phyloP scores from a whole-genome alignment of 2,113 vertebrate species.

The Meriones unguiculatus region DNA sequence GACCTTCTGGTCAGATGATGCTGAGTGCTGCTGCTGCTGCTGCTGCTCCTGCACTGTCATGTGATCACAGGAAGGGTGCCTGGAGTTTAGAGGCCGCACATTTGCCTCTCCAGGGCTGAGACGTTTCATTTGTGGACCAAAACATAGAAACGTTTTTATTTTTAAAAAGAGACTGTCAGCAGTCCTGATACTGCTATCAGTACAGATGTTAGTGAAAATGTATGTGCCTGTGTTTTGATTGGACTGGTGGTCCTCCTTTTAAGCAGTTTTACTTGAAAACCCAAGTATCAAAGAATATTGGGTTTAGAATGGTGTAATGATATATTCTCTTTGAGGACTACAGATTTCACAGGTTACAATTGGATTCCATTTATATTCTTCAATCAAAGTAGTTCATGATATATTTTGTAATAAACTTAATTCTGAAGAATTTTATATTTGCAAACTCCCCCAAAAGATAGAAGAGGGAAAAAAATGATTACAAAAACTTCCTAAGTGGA shows the following conservation, averaged over 20 bases:
- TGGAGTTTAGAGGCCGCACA: neutral
- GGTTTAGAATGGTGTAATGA: neutral
- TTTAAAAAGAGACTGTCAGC: neutral
- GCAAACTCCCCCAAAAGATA: neutral
- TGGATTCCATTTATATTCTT: neutral
- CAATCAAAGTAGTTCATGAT: neutral
- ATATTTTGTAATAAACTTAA: neutral
- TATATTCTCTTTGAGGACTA: neutral
- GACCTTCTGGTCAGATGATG: neutral
- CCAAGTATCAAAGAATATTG: neutral
- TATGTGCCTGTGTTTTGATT: neutral
- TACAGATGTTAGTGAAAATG: neutral
- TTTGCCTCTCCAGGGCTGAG: neutral
- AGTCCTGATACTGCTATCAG: neutral
- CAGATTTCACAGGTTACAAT: neutral
- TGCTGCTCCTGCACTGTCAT: neutral
- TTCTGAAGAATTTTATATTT: neutral
- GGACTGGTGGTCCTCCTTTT: neutral
- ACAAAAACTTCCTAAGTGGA: slow-evolving; percentile 84
- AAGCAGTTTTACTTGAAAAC: neutral
- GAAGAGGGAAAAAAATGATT: slow-evolving; percentile 55
- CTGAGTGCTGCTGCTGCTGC: neutral
- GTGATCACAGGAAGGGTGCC: neutral
- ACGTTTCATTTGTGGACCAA: neutral
- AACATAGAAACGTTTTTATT: neutral